Evolutionary conservation across 2,113 vertebrate species (phyloP), one percentile per base, ranked within the genome.

Genomic region (Petrocephalus zakoni): DNA sequence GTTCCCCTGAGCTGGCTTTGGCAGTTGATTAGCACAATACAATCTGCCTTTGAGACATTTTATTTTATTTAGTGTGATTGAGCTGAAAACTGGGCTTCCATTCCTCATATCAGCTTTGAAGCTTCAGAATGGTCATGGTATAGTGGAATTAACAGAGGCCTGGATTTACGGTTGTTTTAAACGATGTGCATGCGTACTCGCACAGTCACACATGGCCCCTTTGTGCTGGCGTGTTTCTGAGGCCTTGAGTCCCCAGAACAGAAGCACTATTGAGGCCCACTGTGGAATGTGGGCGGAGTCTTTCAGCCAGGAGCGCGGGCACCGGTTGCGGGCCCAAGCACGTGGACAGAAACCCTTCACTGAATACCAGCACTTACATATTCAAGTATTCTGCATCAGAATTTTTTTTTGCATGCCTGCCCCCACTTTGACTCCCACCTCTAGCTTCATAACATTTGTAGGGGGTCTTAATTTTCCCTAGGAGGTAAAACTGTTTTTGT

Each of bases 261-360:
- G 92, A 94, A 92, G 94, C 92, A 91, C 92, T 92, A 95, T 95
- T 95, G 92, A 95, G 34, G 64, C 29, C 78, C 3, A 22, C 9
- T 68, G 29, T 85, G 91, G 89, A 86, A 86, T 86, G 92, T 91
- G 91, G 93, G 93, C 93, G 94, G 94, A 94, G 94, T 94, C 93
- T 90, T 94, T 90, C 90, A 91, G 93, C 93, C 90, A 88, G 87
- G 92, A 90, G 91, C 89, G 90, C 22, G 72, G 42, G 86, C 46
- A 83, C 81, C 46, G 81, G 1, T 42, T n/a, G 37, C 81, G 9
- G 81, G 46, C 46, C 81, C 2, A 13, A 83, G 42, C 72, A 83
- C 8, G 46, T 49, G 81, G 81, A 83, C 25, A 37, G 86, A 75
- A 82, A 86, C 89, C 91, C 75, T 89, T 91, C 90, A 89, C 91